Percentiles rank a stretch among this genome's conserved stretches.
Conservation (phyloP, 2,888 invertebrate species). For the Meghimatium bilineatum region DNA sequence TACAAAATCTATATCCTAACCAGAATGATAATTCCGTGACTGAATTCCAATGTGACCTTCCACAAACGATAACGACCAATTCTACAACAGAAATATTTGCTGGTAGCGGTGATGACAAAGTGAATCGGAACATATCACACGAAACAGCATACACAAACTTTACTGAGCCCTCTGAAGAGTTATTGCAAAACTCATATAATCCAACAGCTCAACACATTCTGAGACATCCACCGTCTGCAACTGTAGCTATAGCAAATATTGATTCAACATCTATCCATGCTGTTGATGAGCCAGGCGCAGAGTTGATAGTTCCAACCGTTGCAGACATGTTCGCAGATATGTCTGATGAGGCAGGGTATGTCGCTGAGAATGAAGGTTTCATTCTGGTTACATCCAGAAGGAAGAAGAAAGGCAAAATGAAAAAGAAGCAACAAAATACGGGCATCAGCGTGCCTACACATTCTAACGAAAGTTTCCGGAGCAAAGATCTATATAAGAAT, state of each 20-base stretch:
- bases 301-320: background rate
- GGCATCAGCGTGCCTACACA: background rate
- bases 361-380: background rate
- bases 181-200: background rate
- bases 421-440: background rate
- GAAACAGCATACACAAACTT: background rate
- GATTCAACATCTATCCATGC: background rate
- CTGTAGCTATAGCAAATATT: background rate
- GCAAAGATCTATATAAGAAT: background rate
- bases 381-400: background rate
- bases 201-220: no score
- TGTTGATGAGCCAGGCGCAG: background rate
- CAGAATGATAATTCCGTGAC: background rate
- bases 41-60: background rate
- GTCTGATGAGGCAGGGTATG: background rate
- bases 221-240: no score
- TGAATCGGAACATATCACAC: background rate
- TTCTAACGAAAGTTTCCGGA: background rate
- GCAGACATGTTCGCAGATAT: background rate
- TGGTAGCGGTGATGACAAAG: background rate
- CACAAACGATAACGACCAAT: background rate
- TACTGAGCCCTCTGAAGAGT: background rate
- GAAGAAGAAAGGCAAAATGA: background rate
- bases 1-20: background rate
- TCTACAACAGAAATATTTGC: background rate